Base-by-base conservation (phyloP, 1,140 invertebrate species). In the Aplysia californica region DNA sequence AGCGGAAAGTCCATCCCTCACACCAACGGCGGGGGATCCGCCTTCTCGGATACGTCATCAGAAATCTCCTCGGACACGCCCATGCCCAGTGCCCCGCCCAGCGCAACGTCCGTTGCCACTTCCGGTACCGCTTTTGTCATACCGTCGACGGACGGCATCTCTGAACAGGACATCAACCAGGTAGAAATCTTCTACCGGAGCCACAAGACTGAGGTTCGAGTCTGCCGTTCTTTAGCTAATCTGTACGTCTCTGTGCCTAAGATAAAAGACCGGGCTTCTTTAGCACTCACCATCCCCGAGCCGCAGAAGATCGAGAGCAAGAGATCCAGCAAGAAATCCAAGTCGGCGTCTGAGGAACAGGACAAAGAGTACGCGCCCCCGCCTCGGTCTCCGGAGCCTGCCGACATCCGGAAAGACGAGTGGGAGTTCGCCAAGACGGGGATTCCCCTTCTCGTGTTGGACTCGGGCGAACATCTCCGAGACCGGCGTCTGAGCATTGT, bases 371-470 rank as follows among this genome's bases (percentile, higher is more conserved):
- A 18, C 3, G 5, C 50, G 58, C 35, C 29, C 1, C 44, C 67
- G 21, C n/a, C 78, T 31, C 44, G 58, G 21, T 20, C 78, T 31
- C 59, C 61, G 18, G 36, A 73, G 44, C 58, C 69, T 3, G 23
- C 36, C 6, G 70, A 78, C 31, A 67, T 70, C 21, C 64, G 64
- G 23, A 68, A 75, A 36, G 84, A 89, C 31, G 91, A 92, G 6
- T 96, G 95, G 95, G 92, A 94, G 78, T 90, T 96, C 20, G 91
- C 92, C 64, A 94, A 93, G 87, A 95, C 94, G 0, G 95, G 95
- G 10, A 94, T 96, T 39, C 95, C 95, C 0, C 92, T 96, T 0
- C 91, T 96, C 0, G 89, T 96, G 0, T 90, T 96, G 59, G 95
- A 96, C 88, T 92, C 92, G 6, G 95, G 87, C 0, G 84, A 88